Conservation (phyloP, 2,113 vertebrate genomes). For the Gymnogyps californianus region DNA sequence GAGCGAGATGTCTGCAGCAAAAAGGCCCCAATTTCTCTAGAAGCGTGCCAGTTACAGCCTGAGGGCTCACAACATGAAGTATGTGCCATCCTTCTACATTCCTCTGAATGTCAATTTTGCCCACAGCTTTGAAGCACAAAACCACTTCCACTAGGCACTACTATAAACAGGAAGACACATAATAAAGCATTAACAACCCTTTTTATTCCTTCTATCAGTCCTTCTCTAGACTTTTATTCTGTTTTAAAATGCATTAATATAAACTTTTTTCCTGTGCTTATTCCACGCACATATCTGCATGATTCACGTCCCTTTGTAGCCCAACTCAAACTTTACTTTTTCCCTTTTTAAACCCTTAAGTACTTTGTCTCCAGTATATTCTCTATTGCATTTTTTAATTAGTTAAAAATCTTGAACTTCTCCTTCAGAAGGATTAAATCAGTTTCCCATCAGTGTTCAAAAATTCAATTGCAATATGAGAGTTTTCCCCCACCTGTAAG, state of each 20-base stretch:
- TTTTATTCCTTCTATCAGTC: neutral
- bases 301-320: neutral
- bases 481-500: slow-evolving; percentile 19
- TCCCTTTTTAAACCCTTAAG: neutral
- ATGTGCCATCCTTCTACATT: neutral
- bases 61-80: neutral
- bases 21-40: neutral
- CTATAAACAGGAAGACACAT: neutral
- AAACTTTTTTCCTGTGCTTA: neutral
- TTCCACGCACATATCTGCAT: neutral
- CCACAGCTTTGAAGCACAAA: neutral
- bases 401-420: neutral
- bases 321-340: neutral
- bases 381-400: neutral
- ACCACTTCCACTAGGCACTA: neutral
- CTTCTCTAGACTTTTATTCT: neutral
- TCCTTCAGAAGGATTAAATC: slow-evolving; percentile 44
- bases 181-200: neutral
- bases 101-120: neutral
- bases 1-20: neutral
- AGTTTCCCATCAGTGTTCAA: slow-evolving; percentile 16
- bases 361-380: neutral
- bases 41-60: accelerated
- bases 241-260: neutral
- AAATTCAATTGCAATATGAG: neutral